phyloP scores from a whole-genome alignment of 1,140 invertebrate species.

The Hylaeus volcanicus region DNA sequence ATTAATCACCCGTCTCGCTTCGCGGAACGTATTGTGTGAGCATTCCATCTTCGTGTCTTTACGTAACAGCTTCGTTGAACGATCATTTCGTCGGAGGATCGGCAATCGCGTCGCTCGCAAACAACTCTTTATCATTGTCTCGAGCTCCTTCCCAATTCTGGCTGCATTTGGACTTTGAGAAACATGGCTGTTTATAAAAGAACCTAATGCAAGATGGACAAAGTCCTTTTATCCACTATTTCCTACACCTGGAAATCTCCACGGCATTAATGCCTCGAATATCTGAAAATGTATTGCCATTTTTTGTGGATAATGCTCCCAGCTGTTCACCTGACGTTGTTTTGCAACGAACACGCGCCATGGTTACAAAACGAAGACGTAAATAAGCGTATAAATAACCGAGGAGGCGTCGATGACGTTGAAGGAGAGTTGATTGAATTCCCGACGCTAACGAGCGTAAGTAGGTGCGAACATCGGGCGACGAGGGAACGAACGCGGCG shows the following conservation, averaged over 20 bases:
- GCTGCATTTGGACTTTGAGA: background rate
- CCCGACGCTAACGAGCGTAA: slow-evolving; percentile 27
- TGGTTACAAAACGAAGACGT: background rate
- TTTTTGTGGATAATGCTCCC: no score
- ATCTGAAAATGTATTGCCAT: no score
- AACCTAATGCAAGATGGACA: no score
- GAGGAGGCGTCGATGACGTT: background rate
- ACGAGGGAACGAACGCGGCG: slow-evolving; percentile 1
- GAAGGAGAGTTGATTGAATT: slow-evolving; percentile 15
- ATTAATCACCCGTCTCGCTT: slow-evolving; percentile 27
- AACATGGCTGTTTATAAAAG: no score
- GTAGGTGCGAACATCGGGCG: slow-evolving; percentile 11
- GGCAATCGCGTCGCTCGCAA: background rate
- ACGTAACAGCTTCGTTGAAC: background rate
- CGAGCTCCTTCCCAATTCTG: background rate
- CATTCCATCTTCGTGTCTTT: slow-evolving; percentile 11
- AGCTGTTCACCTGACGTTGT: no score
- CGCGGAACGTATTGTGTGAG: background rate
- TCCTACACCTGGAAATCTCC: no score
- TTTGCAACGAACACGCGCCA: no score
- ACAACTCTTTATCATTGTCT: background rate
- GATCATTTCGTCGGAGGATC: background rate
- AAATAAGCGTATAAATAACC: slow-evolving; percentile 28
- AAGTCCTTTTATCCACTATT: no score
- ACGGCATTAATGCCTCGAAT: no score